Base-by-base conservation (phyloP, 2,888 invertebrate genomes). In the Ectobius pallidus region DNA sequence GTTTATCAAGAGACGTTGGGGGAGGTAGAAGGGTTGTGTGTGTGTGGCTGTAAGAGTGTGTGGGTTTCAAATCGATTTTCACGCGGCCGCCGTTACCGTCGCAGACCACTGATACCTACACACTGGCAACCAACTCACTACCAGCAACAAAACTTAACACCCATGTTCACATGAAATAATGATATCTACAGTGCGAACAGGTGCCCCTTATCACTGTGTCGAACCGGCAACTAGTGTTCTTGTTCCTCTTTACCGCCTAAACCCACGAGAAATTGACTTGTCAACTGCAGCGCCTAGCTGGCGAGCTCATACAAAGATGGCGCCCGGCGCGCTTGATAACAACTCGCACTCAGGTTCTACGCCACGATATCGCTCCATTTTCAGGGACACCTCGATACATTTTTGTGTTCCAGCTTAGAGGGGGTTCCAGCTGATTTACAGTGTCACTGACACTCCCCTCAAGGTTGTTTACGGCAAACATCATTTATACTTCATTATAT, bases 41-140 rank as follows among this genome's bases (percentile, higher is more conserved):
- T 25, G 61, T 30, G 6, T 20, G 42, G 16, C 22, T 39, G 25
- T 39, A 34, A 16, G 39, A 32, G 62, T 63, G 63, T 39, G 63
- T 63, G 32, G 63, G 63, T 39, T 63, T 63, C 63, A 42, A 32
- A 63, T 63, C 63, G 63, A 63, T 63, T 63, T 63, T 63, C 18
- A 22, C 16, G 34, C 22, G 34, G 63, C 16, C 62, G 62, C 9
- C 32, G 62, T 7, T 3, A 34, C 34, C 20, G 14, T 16, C 30
- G n/a, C 61, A 25, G 58, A 11, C 58, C 11, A 49, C 22, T 20
- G 20, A 20, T 20, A 49, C 22, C 49, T 18, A 3, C 52, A 11
- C 52, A 25, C 52, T 25, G 52, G 25, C 22, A 52, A 20, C 3
- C 9, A 25, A 22, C 39, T 39, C 39, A 14, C 7, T 14, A n/a